Evolutionary conservation across 1,140 invertebrate genomes (phyloP).

Genomic region (Drosophila kanapiae): DNA sequence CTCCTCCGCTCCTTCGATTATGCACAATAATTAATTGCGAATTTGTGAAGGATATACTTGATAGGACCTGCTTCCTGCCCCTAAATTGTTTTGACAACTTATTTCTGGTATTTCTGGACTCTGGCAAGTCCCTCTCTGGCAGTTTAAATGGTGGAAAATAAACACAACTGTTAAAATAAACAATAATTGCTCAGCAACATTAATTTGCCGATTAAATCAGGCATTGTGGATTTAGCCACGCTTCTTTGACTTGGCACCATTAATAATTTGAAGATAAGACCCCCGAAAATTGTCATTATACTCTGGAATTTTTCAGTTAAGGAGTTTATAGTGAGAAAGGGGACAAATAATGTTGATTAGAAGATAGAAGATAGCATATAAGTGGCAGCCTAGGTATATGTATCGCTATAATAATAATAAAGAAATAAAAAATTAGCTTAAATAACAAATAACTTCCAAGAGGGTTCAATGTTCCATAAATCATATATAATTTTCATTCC

Average conservation of each 20-base stretch:
- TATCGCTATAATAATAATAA: too few relatives aligned
- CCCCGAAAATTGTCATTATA: background rate
- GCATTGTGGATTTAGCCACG: slow-evolving; percentile 19
- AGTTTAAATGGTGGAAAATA: background rate
- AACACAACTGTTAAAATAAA: background rate
- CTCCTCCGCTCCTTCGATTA: slow-evolving; percentile 42
- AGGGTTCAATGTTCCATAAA: too few relatives aligned
- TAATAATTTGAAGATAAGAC: slow-evolving; percentile 15
- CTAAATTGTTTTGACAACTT: background rate
- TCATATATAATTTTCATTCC: background rate
- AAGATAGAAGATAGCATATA: too few relatives aligned
- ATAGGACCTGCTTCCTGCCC: background rate
- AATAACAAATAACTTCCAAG: too few relatives aligned
- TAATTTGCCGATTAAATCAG: background rate
- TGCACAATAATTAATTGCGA: slow-evolving; percentile 37
- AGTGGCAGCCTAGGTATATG: too few relatives aligned
- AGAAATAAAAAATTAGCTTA: too few relatives aligned
- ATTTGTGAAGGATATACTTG: background rate
- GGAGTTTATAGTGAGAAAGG: background rate
- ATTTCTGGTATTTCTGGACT: background rate
- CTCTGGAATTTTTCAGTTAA: background rate
- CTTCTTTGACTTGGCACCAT: slow-evolving; percentile 46
- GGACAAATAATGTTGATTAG: too few relatives aligned
- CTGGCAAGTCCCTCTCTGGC: background rate
- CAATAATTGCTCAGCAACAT: background rate